These are phyloP conservation scores for Geotria australis DNA, from an alignment of 2,797 vertebrate genomes.

Conservation along the genomic window DNA sequence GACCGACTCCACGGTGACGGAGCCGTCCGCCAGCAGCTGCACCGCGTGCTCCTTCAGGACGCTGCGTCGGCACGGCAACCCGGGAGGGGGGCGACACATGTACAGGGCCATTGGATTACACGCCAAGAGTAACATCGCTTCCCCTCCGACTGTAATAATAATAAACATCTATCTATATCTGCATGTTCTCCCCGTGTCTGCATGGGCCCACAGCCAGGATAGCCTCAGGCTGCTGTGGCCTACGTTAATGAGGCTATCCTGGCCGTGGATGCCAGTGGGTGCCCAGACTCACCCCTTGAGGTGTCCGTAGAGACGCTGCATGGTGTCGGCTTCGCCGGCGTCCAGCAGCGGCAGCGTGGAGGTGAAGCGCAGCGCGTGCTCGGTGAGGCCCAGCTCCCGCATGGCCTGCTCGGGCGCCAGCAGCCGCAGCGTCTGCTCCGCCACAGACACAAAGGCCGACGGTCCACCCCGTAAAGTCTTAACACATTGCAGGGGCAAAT, in stretches of 20 bases:
- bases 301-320: constrained; percentile 42
- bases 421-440: constrained; percentile 37
- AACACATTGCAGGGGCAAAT: too few species aligned
- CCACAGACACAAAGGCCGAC: neutral
- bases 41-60: constrained; percentile 53
- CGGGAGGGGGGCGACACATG: neutral
- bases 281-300: constrained; percentile 35
- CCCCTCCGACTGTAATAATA: too few species aligned
- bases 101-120: too few species aligned
- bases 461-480: too few species aligned
- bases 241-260: too few species aligned
- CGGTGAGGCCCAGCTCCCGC: constrained; percentile 63
- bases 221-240: too few species aligned
- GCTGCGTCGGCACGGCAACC: constrained; percentile 8
- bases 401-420: constrained; percentile 70
- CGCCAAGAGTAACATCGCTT: too few species aligned
- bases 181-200: too few species aligned
- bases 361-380: constrained; percentile 82
- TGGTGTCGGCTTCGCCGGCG: constrained; percentile 53
- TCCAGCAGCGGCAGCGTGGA: constrained; percentile 55
- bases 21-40: constrained; percentile 72
- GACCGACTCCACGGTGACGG: constrained; percentile 80
- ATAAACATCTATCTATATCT: too few species aligned
- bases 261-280: neutral
- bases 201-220: too few species aligned